Percentiles rank a stretch among this genome's conserved stretches.
phyloP scores from a whole-genome alignment of 2,888 invertebrate genomes.

The Smittia aterrima region DNA sequence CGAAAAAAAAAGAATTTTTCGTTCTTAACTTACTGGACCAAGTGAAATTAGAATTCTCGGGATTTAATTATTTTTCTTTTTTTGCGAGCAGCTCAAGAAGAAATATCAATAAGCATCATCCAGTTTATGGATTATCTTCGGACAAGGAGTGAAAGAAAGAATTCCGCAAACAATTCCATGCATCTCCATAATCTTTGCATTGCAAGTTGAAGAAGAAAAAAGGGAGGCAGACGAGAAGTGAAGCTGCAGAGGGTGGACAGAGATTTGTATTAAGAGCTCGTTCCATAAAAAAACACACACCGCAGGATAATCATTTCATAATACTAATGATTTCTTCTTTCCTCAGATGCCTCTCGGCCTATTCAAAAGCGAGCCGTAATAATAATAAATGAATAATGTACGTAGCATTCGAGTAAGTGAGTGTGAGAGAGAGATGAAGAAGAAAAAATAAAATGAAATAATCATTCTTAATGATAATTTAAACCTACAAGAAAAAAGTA shows the following conservation, averaged over 20 bases:
- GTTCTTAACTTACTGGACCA: not conserved
- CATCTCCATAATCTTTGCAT: not conserved
- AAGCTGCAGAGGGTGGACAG: slow-evolving; percentile 24
- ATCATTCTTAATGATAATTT: slow-evolving; percentile 37
- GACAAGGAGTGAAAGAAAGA: not conserved
- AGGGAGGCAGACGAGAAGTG: not conserved
- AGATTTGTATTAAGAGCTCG: slow-evolving; percentile 33
- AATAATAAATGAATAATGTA: slow-evolving; percentile 21
- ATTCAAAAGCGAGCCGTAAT: not conserved
- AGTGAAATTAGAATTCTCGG: slow-evolving; percentile 21
- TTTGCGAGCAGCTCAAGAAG: slow-evolving; percentile 18
- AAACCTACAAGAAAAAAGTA: not conserved
- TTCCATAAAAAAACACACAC: slow-evolving; percentile 31
- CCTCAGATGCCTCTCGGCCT: not conserved
- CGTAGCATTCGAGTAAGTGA: not conserved
- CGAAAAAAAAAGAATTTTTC: too few species aligned
- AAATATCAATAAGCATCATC: slow-evolving; percentile 26
- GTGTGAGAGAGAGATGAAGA: not conserved
- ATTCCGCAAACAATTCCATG: slow-evolving; percentile 36
- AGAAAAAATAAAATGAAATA: slow-evolving; percentile 20
- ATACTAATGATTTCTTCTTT: slow-evolving; percentile 41
- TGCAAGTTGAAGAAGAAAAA: not conserved
- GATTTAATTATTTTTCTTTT: slow-evolving; percentile 31
- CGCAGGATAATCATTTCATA: slow-evolving; percentile 11
- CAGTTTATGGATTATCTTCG: slow-evolving; percentile 25